Conservation (phyloP, 1,140 invertebrate species). For the Lethocerus indicus region DNA sequence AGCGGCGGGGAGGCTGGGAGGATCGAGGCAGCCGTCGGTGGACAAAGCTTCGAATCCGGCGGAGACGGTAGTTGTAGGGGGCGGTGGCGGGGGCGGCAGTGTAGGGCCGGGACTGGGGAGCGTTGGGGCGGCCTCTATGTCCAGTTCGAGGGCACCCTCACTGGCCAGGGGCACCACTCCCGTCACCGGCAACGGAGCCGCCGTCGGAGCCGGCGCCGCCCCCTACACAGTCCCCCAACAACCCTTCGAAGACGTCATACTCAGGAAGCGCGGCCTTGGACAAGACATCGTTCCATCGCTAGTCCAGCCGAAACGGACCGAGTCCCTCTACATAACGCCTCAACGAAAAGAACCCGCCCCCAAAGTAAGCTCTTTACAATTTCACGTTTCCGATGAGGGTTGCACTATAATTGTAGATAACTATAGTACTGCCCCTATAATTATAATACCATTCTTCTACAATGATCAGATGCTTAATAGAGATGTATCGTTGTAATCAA, state of each 20-base stretch:
- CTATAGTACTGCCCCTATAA: too few species aligned
- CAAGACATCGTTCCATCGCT: conserved; percentile 74
- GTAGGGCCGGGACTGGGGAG: neutral
- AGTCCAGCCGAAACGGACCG: conserved; percentile 67
- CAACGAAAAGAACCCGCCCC: conserved; percentile 15
- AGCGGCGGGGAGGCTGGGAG: conserved; percentile 28
- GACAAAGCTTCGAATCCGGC: conserved; percentile 32
- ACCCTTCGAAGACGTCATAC: conserved; percentile 58
- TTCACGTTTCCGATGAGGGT: too few species aligned
- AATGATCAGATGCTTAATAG: too few species aligned
- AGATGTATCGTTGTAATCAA: too few species aligned
- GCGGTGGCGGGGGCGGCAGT: neutral
- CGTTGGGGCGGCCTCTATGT: neutral
- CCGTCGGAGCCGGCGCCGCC: conserved; percentile 23
- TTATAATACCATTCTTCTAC: too few species aligned
- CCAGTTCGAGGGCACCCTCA: conserved; percentile 10
- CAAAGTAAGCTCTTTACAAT: conserved; percentile 18
- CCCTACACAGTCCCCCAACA: conserved; percentile 20
- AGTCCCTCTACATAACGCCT: conserved; percentile 34
- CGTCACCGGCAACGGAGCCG: conserved; percentile 21
- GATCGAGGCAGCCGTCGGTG: conserved; percentile 57
- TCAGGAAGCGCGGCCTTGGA: conserved; percentile 59
- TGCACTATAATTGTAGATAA: too few species aligned
- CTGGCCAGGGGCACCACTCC: conserved; percentile 25
- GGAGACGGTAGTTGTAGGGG: too few species aligned